Evolutionary conservation across 2,888 invertebrate species (phyloP), one percentile per base, ranked within the genome.

Genomic region (Drosophila percnosoma): DNA sequence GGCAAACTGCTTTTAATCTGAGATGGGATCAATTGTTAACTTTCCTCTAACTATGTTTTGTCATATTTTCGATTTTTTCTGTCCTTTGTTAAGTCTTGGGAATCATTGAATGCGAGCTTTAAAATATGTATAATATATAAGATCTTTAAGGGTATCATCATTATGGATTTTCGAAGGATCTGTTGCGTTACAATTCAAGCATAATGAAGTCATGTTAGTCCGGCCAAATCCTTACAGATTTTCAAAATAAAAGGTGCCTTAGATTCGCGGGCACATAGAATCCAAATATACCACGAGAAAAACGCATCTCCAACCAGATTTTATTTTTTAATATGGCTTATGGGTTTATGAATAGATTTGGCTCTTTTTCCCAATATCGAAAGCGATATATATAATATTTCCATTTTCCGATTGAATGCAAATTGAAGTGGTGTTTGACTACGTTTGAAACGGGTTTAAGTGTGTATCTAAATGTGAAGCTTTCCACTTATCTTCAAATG

Each of bases 1-100:
- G 58, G 64, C 29, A 60, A 69, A 60, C 49, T 49, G 58, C 21
- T 52, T 64, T 75, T 60, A 38, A 55, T 59, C 52, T 51, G 36
- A 38, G n/a, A 27, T 27, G 62, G 62, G 38, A 3, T 10, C 15
- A 31, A 53, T 33, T 33, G 15, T 5, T 21, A 34, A 53, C 2
- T 49, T 18, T 27, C 15, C 15, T 40, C n/a, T n/a, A 4, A 40
- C n/a, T n/a, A 40, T n/a, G 18, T 40, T 0, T n/a, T n/a, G 33
- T 11, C 4, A n/a, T 0, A 40, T 40, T 40, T n/a, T 15, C 7
- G 36, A 36, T 36, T 36, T 2, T 18, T 7, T 36, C 2, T 34
- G 10, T 8, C 31, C 34, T 13, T 34, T 5, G 13, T 34, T 13
- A 34, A 34, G 34, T 13, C 34, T 34, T 34, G 15, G 13, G 34